phyloP scores from a whole-genome alignment of 2,113 vertebrate species.

The Epinephelus cyanopodus region DNA sequence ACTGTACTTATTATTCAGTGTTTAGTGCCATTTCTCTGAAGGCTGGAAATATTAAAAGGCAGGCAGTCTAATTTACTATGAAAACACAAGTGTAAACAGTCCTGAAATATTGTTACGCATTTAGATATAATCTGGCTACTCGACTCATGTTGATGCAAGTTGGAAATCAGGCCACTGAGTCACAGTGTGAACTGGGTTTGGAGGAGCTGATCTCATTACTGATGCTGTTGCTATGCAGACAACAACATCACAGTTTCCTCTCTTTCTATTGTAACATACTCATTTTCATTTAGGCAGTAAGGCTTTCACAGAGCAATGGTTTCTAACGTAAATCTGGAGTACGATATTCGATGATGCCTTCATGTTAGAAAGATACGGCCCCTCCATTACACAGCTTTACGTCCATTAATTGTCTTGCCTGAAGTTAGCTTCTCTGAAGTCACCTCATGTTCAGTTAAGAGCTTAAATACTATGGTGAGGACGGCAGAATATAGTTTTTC shows the following conservation, averaged over 20 bases:
- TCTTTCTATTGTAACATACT: background rate
- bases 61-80: background rate
- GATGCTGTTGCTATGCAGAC: slow-evolving; percentile 58
- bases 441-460: background rate
- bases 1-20: too few species aligned
- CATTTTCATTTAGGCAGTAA: background rate
- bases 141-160: slow-evolving; percentile 5
- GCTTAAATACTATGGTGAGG: background rate
- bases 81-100: background rate
- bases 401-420: background rate
- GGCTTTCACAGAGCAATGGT: background rate
- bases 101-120: background rate
- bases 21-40: too few species aligned
- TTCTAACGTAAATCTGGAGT: background rate
- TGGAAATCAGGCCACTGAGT: slow-evolving; percentile 30
- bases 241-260: slow-evolving; percentile 16
- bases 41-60: background rate
- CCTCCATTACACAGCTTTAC: background rate
- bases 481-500: background rate
- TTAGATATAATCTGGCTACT: background rate
- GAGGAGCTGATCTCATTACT: slow-evolving; percentile 25
- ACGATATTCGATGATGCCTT: background rate
- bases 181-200: slow-evolving; percentile 25
- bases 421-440: background rate
- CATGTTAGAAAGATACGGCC: background rate